phyloP scores from a whole-genome alignment of 2,797 vertebrate genomes.

The Danio aesculapii region DNA sequence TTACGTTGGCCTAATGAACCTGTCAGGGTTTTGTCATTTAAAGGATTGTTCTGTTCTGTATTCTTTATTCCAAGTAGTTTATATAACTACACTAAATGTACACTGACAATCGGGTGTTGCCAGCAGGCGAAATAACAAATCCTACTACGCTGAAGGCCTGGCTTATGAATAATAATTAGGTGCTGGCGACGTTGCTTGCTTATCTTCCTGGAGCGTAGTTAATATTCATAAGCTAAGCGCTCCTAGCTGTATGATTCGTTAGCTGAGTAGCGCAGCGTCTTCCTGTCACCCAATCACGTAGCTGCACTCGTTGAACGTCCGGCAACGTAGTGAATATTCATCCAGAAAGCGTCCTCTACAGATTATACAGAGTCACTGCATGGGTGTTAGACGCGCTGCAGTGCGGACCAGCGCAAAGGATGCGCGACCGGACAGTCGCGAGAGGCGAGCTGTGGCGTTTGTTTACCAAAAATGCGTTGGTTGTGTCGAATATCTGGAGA shows the following conservation, averaged over 20 bases:
- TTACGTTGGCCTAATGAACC: not conserved
- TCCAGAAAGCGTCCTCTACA: slow-evolving; percentile 58
- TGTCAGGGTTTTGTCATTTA: not conserved
- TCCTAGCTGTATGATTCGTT: not conserved
- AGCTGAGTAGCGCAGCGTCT: not conserved
- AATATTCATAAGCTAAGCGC: not conserved
- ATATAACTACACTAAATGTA: slow-evolving; percentile 4
- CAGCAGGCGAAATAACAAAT: not conserved
- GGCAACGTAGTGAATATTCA: slow-evolving; percentile 28
- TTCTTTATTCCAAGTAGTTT: not conserved
- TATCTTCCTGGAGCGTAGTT: not conserved
- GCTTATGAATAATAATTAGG: slow-evolving; percentile 33
- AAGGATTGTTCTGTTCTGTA: too few relatives aligned
- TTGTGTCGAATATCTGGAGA: not conserved
- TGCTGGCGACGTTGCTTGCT: not conserved
- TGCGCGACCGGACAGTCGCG: slow-evolving; percentile 34
- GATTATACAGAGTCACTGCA: slow-evolving; percentile 35
- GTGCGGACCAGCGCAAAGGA: slow-evolving; percentile 80
- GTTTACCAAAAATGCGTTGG: not conserved
- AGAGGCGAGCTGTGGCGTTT: not conserved
- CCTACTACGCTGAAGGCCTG: slow-evolving; percentile 9
- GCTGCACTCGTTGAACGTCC: not conserved
- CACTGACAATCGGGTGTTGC: slow-evolving; percentile 20
- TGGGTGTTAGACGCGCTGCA: slow-evolving; percentile 73
- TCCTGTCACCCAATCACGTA: slow-evolving; percentile 5